phyloP scores from a whole-genome alignment of 2,888 invertebrate species.

The Patella caerulea region DNA sequence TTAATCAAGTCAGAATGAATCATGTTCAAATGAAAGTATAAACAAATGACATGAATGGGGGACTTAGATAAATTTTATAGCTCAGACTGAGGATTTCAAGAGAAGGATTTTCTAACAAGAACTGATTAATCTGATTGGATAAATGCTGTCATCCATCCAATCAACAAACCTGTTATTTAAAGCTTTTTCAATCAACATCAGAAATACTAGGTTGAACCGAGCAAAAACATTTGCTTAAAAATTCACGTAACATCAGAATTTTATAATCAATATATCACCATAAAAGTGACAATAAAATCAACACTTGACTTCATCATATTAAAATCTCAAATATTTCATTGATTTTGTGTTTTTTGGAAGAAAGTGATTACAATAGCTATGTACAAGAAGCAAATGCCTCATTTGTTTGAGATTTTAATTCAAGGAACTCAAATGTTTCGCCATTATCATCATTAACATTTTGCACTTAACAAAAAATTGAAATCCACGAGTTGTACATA shows the following conservation, averaged over 20 bases:
- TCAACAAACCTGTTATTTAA: slow-evolving; percentile 1
- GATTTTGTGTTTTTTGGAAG: background rate
- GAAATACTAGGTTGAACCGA: background rate
- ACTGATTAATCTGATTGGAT: background rate
- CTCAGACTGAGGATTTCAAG: background rate
- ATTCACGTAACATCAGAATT: background rate
- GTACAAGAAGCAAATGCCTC: too few relatives aligned
- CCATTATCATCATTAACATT: too few relatives aligned
- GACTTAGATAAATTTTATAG: background rate
- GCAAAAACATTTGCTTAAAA: background rate
- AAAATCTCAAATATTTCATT: too few relatives aligned
- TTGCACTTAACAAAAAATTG: too few relatives aligned
- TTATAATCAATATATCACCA: too few relatives aligned
- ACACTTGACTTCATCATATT: background rate
- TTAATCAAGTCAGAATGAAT: background rate
- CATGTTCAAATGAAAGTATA: slow-evolving; percentile 1
- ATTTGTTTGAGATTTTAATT: too few relatives aligned
- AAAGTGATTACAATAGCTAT: background rate
- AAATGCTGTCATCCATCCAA: background rate
- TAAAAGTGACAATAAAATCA: background rate
- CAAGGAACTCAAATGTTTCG: too few relatives aligned
- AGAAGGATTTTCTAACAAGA: background rate
- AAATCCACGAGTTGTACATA: too few relatives aligned
- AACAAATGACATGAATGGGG: background rate
- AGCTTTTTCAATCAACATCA: too few relatives aligned